Base-by-base conservation (phyloP, 2,797 vertebrate genomes). In the Acanthis flammea region DNA sequence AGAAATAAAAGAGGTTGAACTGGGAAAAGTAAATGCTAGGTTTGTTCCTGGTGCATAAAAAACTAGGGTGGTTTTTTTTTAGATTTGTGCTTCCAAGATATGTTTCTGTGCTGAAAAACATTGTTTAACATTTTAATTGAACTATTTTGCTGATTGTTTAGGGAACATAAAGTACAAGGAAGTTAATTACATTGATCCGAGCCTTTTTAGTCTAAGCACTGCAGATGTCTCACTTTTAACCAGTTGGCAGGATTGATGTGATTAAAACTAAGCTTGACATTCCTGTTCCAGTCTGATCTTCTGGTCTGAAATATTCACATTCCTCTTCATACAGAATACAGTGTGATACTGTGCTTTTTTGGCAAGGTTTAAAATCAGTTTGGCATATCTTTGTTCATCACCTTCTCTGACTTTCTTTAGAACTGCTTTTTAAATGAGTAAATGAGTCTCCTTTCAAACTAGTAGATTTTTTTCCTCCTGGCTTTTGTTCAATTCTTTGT, bases 1-100 rank as follows among this genome's bases (percentile, higher is more conserved):
- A 94, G 97, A 92, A 90, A 87, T 96, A 88, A 96, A 96, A 61
- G 68, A 82, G 54, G 27, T 87, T 95, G 41, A 90, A 83, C 79
- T 85, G 44, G 35, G 35, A 74, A 79, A 76, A 74, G n/a, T 74
- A 91, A 94, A 66, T 72, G 48, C 42, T 27, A 33, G 14, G 27
- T 82, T 91, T 87, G 42, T n/a, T 92, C 10, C 45, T 74, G 21
- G 19, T 41, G 14, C 33, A 24, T 21, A 51, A 44, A 47, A 93
- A 71, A 19, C 44, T 44, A 22, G 45, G 18, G 11, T 45, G 19
- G 9, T 45, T 54, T 54, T 54, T n/a, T 79, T 83, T 95, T 58
- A 53, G 31, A 39, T 60, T 73, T 81, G 16, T 57, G 35, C 7
- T 73, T 94, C 39, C 44, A 86, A 35, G 12, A 18, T 75, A 18